Percentiles rank a stretch among this genome's conserved stretches.
Conservation (phyloP, 1,140 invertebrate genomes). For the Planococcus citri region DNA sequence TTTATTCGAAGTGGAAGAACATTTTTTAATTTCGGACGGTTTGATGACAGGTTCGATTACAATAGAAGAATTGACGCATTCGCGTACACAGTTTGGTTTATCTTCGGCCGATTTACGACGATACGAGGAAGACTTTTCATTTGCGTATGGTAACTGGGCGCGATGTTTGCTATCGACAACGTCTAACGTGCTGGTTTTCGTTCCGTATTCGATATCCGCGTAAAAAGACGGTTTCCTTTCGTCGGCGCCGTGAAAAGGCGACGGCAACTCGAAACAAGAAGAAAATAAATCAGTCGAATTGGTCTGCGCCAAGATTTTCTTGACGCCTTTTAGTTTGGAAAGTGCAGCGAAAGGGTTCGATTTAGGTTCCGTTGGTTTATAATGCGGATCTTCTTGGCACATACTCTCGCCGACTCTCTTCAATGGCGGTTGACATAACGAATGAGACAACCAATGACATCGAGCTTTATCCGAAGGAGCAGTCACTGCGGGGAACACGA, state of each 20-base stretch:
- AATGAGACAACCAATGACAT: conserved; percentile 43
- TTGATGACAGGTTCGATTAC: conserved; percentile 28
- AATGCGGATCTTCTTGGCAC: conserved; percentile 64
- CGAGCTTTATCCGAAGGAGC: conserved; percentile 58
- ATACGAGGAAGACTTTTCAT: conserved; percentile 20
- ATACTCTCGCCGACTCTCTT: conserved; percentile 58
- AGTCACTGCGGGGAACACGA: conserved; percentile 38
- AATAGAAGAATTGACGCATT: conserved; percentile 21
- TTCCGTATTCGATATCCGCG: background rate
- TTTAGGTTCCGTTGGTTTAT: conserved; percentile 41
- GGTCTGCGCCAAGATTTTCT: conserved; percentile 53
- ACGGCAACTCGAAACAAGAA: conserved; percentile 59
- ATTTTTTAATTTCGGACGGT: conserved; percentile 25
- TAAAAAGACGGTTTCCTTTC: conserved; percentile 20
- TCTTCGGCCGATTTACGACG: conserved; percentile 17
- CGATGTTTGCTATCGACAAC: background rate
- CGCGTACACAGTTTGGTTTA: background rate
- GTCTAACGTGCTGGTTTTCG: background rate
- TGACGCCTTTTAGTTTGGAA: conserved; percentile 52
- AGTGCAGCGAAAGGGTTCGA: conserved; percentile 57
- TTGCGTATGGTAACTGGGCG: background rate
- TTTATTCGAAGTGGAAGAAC: conserved; percentile 12
- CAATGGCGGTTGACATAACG: conserved; percentile 37
- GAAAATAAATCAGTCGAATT: conserved; percentile 45
- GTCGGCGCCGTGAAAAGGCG: conserved; percentile 32